These are phyloP conservation scores for Leucopternis melanops DNA, from an alignment of 2,113 vertebrate genomes.

Conservation along the genomic window DNA sequence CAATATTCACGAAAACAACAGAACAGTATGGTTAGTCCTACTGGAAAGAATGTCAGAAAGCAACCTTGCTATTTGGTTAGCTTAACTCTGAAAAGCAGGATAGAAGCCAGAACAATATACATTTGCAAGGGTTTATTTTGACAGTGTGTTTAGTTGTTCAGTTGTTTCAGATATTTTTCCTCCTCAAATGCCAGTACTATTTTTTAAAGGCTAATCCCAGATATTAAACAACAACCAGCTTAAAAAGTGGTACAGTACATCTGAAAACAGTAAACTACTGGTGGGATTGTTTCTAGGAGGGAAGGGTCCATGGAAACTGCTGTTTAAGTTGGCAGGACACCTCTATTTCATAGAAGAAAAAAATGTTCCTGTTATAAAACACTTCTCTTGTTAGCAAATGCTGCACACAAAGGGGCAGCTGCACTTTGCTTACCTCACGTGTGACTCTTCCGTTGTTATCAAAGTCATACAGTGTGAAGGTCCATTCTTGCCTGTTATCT, in stretches of 20 bases:
- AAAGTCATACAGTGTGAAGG: conserved; percentile 97
- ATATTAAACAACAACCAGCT: conserved; percentile 20
- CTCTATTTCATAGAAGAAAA: conserved; percentile 12
- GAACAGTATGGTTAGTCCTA: not conserved
- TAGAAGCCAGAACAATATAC: conserved; percentile 44
- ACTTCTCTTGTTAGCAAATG: not conserved
- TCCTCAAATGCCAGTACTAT: conserved; percentile 11
- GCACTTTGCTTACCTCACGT: conserved; percentile 83
- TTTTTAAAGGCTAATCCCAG: conserved; percentile 36
- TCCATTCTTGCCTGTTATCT: conserved; percentile 98
- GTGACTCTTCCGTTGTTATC: conserved; percentile 99
- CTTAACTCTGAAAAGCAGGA: conserved; percentile 32
- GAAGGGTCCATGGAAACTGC: conserved; percentile 22
- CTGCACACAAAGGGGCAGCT: conserved; percentile 18
- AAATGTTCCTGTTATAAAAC: conserved; percentile 29
- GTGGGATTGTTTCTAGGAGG: not conserved
- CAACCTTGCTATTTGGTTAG: conserved; percentile 41
- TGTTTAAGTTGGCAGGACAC: conserved; percentile 37
- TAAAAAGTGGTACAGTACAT: not conserved
- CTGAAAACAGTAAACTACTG: not conserved
- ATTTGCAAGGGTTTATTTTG: conserved; percentile 38
- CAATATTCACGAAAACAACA: not conserved
- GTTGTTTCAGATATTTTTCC: conserved; percentile 26
- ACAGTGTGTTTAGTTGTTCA: conserved; percentile 33
- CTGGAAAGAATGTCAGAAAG: conserved; percentile 46